Base-by-base conservation (phyloP, 2,797 vertebrate species). In the Chaetophractus vellerosus region DNA sequence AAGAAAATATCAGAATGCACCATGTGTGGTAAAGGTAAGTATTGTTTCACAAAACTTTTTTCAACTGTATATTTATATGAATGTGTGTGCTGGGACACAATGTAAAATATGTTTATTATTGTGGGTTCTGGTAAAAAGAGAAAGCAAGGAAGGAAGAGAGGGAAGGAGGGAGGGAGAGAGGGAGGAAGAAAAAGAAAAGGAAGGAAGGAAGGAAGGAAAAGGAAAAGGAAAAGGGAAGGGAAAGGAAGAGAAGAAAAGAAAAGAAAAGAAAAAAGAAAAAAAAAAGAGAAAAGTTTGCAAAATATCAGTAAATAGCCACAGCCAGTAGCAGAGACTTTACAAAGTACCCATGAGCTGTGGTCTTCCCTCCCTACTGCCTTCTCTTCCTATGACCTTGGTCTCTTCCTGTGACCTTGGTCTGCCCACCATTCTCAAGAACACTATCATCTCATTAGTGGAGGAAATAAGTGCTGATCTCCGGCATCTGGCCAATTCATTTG, bases 21-120 rank as follows among this genome's bases (percentile, higher is more conserved):
- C 21, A 9, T 5, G 41, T 16, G 21, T 75, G 19, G 9, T 80
- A 80, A 87, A 93, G 57, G 31, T 3, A 76, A 61, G 14, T 52
- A 92, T 2, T 81, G 45, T 26, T 85, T 82, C 69, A 31, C 83
- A n/a, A 50, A 79, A 36, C 36, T n/a, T 75, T 78, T 85, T 95
- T 78, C 21, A 86, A 41, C 41, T 81, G 36, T 74, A 15, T 11
- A 19, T 45, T 19, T 33, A 41, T 45, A 16, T 41, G 69, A 7
- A 41, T 63, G 23, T 78, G 7, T 61, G 61, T 45, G 28, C 26
- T 36, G 48, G 71, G 45, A 75, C 64, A 78, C 36, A 59, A 6
- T 6, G 14, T 79, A 75, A 82, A 90, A 50, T 24, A n/a, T 4
- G 3, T 63, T 71, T 89, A 14, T 79, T 80, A 71, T 23, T 85